Conservation (phyloP, 2,797 vertebrate genomes). For the Acanthiza pusilla region DNA sequence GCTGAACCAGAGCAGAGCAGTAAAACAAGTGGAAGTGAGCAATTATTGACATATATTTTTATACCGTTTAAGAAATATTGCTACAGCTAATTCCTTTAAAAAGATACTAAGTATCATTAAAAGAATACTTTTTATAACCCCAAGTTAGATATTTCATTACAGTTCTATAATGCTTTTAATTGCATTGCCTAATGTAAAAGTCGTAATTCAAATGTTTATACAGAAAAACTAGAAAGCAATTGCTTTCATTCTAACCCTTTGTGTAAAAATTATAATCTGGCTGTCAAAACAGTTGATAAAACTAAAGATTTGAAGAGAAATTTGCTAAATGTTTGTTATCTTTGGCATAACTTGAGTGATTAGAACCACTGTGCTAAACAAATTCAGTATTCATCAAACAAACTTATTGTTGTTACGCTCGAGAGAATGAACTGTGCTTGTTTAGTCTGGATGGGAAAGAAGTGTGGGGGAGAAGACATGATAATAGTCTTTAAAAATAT, state of each 20-base stretch:
- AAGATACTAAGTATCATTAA: neutral
- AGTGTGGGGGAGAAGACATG: neutral
- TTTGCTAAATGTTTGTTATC: slow-evolving; percentile 30
- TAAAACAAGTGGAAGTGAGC: neutral
- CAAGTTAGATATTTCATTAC: neutral
- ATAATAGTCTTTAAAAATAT: neutral
- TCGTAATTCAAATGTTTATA: neutral
- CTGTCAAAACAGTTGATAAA: slow-evolving; percentile 45
- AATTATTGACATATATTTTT: neutral
- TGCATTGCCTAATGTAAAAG: neutral
- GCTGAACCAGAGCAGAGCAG: neutral
- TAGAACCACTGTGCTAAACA: neutral
- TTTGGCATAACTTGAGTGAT: slow-evolving; percentile 24
- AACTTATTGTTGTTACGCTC: slow-evolving; percentile 16
- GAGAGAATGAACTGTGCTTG: neutral
- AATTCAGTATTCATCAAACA: slow-evolving; percentile 23
- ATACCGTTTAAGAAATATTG: neutral
- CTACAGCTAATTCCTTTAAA: neutral
- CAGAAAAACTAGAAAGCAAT: neutral
- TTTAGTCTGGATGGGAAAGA: slow-evolving; percentile 29
- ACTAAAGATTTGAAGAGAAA: neutral
- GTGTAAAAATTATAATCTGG: slow-evolving; percentile 4
- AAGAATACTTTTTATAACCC: neutral
- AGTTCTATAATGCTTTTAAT: neutral
- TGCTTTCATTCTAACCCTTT: neutral